A percentile compares a stretch with the other conserved stretches of the same genome.
Evolutionary conservation across 2,797 vertebrate genomes (phyloP).

Genomic region (Mus caroli): DNA sequence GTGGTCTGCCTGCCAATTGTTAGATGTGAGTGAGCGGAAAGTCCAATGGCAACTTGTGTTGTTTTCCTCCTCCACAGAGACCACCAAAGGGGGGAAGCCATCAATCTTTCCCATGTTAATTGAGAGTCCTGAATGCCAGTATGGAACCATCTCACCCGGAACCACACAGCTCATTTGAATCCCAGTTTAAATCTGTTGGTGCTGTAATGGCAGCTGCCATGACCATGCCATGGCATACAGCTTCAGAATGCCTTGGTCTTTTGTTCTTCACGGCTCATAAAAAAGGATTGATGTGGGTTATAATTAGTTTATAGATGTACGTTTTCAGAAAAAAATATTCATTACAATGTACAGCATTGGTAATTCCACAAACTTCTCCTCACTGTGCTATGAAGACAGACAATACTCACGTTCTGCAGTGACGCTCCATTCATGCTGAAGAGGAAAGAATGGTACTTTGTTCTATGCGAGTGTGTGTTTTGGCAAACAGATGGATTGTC

Average conservation of each 20-base stretch:
- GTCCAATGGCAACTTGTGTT: slow-evolving; percentile 54
- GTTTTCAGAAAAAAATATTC: slow-evolving; percentile 59
- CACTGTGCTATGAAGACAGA: background rate
- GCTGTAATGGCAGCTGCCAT: slow-evolving; percentile 52
- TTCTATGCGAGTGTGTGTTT: background rate
- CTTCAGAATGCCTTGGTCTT: slow-evolving; percentile 16
- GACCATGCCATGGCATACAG: slow-evolving; percentile 14
- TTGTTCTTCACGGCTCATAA: slow-evolving; percentile 48
- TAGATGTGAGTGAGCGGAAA: slow-evolving; percentile 64
- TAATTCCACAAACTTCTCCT: slow-evolving; percentile 15
- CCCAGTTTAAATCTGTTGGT: slow-evolving; percentile 44
- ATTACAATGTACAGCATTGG: background rate
- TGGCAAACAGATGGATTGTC: background rate
- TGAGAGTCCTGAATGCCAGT: slow-evolving; percentile 62
- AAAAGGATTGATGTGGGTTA: slow-evolving; percentile 20
- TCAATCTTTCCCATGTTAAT: slow-evolving; percentile 73
- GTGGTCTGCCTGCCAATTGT: slow-evolving; percentile 52
- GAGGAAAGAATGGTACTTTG: background rate
- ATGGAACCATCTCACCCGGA: slow-evolving; percentile 58
- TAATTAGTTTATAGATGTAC: background rate
- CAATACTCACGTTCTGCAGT: background rate
- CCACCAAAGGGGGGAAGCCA: slow-evolving; percentile 48
- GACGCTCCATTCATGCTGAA: background rate
- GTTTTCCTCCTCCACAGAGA: slow-evolving; percentile 67
- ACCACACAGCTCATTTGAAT: slow-evolving; percentile 5